A percentile compares a stretch with the other conserved stretches of the same genome.
These are phyloP conservation scores for Andrena chrysosceles DNA, from an alignment of 2,888 invertebrate species.

Conservation along the genomic window DNA sequence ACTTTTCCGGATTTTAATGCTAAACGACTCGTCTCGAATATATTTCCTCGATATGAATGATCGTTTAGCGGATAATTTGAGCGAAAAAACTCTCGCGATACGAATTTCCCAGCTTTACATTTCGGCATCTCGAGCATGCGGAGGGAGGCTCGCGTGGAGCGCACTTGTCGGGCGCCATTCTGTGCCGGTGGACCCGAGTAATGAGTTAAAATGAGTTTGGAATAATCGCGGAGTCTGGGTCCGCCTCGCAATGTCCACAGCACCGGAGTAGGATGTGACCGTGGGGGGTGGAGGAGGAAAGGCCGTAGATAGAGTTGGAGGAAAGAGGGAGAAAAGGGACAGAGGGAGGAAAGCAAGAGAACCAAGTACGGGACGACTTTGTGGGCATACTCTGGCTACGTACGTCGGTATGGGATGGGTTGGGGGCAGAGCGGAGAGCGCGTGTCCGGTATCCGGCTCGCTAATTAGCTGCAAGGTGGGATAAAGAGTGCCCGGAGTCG, in stretches of 20 bases:
- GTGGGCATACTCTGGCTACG: conserved; percentile 51
- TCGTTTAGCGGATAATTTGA: conserved; percentile 40
- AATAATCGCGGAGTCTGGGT: conserved; percentile 74
- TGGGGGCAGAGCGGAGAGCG: conserved; percentile 65
- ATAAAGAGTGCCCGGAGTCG: conserved; percentile 79
- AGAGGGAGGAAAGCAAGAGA: conserved; percentile 53
- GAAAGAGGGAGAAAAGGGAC: conserved; percentile 43
- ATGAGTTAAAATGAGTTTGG: conserved; percentile 79
- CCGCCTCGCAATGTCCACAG: conserved; percentile 56
- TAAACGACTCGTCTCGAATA: not conserved
- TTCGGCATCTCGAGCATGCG: conserved; percentile 38
- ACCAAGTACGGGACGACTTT: conserved; percentile 67
- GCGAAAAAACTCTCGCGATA: conserved; percentile 36
- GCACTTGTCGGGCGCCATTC: conserved; percentile 70
- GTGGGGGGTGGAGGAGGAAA: conserved; percentile 53
- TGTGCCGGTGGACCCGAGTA: conserved; percentile 69
- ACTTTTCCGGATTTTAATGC: too few relatives aligned
- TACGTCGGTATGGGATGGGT: conserved; percentile 49
- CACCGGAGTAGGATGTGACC: conserved; percentile 59
- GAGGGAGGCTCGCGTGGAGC: conserved; percentile 42
- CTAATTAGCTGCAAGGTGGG: conserved; percentile 82
- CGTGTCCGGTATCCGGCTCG: conserved; percentile 78
- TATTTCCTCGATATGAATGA: conserved; percentile 17
- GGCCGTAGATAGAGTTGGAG: conserved; percentile 51
- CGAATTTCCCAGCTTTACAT: conserved; percentile 59